Conservation (phyloP, 2,888 invertebrate species). For the Lottia scabra region DNA sequence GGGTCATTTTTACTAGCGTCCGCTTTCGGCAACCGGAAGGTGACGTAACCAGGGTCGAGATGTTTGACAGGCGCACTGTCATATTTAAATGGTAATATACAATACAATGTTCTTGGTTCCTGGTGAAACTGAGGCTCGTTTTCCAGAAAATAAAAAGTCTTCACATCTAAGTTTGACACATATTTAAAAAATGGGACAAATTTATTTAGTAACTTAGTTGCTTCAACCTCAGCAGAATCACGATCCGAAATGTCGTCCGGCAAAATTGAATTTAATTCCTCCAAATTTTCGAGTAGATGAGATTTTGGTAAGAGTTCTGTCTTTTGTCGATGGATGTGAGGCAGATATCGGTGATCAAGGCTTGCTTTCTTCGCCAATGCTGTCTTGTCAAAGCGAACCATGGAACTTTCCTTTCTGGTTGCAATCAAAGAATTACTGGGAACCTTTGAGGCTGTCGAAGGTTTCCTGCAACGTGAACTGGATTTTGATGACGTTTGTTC, state of each 20-base stretch:
- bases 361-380: not conserved
- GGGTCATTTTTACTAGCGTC: not conserved
- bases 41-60: conserved; percentile 8
- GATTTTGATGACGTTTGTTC: too few relatives aligned
- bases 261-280: conserved; percentile 10
- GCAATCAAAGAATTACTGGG: too few relatives aligned
- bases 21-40: conserved; percentile 18
- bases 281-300: conserved; percentile 16
- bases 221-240: conserved; percentile 14
- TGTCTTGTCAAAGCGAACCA: not conserved
- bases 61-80: not conserved
- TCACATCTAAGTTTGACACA: conserved; percentile 1
- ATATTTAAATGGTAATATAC: conserved; percentile 5
- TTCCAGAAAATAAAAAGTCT: not conserved
- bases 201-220: conserved; percentile 8
- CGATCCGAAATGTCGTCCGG: conserved; percentile 11
- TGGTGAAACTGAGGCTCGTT: not conserved
- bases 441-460: too few relatives aligned
- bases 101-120: conserved; percentile 4
- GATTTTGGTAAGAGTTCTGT: conserved; percentile 18
- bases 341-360: conserved; percentile 18
- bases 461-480: too few relatives aligned
- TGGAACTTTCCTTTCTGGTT: not conserved
- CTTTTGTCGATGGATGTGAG: conserved; percentile 27
- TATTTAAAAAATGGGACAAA: not conserved